phyloP scores from a whole-genome alignment of 1,140 invertebrate species.

The Cydia pomonella region DNA sequence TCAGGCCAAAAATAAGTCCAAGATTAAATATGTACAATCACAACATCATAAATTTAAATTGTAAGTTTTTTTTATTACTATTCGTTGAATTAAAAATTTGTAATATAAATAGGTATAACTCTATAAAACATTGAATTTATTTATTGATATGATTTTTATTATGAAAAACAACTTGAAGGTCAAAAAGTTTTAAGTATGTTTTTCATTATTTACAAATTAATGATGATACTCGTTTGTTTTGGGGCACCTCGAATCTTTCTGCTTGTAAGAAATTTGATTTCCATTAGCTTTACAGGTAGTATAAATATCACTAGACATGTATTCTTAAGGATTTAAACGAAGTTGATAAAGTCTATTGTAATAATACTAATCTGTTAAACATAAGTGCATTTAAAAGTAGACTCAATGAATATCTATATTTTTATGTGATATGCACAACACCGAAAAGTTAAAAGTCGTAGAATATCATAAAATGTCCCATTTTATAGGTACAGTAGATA shows the following conservation, averaged over 20 bases:
- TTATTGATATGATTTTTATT: conserved; percentile 24
- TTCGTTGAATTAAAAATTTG: conserved; percentile 29
- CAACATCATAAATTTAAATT: conserved; percentile 27
- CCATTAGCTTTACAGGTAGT: not conserved
- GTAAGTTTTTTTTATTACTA: conserved; percentile 15
- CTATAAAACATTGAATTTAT: conserved; percentile 18
- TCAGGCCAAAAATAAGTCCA: conserved; percentile 12
- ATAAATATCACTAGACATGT: not conserved
- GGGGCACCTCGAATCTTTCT: conserved; percentile 13
- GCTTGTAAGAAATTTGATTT: not conserved
- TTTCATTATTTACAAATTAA: conserved; percentile 14
- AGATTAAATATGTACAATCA: conserved; percentile 29
- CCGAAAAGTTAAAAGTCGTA: not conserved
- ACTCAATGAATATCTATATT: not conserved
- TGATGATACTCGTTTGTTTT: conserved; percentile 14
- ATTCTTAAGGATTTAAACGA: conserved; percentile 1
- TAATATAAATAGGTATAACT: conserved; percentile 22
- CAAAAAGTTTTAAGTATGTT: not conserved
- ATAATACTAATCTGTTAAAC: not conserved
- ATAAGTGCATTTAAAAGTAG: conserved; percentile 18
- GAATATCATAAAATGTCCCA: conserved; percentile 21
- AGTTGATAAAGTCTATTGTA: not conserved
- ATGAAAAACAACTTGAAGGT: conserved; percentile 10
- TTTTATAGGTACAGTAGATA: conserved; percentile 36
- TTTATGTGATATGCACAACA: conserved; percentile 19